Percentiles rank a stretch among this genome's conserved stretches.
Evolutionary conservation across 2,113 vertebrate genomes (phyloP).

Genomic region (Actinemys pallida): DNA sequence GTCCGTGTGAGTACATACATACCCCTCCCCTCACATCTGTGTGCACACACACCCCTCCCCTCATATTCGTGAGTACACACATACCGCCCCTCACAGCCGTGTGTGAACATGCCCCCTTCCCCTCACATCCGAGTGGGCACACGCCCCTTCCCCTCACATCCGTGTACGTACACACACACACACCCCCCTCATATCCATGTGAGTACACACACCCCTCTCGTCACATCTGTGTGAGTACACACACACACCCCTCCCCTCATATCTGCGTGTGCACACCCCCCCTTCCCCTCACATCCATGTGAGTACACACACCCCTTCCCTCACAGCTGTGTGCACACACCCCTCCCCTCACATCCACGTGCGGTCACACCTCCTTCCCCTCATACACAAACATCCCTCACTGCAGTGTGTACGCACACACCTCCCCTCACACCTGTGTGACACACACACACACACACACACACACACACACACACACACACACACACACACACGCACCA

Average conservation of each 20-base stretch:
- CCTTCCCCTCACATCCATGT: no score
- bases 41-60: background rate
- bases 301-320: background rate
- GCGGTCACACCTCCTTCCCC: no score
- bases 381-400: background rate
- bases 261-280: background rate
- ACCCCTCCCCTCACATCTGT: accelerated
- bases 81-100: no score
- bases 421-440: background rate
- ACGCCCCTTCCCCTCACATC: background rate
- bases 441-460: no score
- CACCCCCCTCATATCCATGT: no score
- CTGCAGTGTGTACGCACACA: no score
- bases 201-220: no score
- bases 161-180: background rate
- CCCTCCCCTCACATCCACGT: background rate
- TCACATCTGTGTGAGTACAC: background rate
- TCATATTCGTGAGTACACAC: background rate
- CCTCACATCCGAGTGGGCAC: background rate
- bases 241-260: background rate
- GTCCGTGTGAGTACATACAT: no score
- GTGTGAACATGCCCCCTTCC: background rate
- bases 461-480: no score
- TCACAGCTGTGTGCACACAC: background rate
- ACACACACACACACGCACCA: no score